Percentiles rank a stretch among this genome's conserved stretches.
phyloP scores from a whole-genome alignment of 2,888 invertebrate species.

The Cartodere bifasciata region DNA sequence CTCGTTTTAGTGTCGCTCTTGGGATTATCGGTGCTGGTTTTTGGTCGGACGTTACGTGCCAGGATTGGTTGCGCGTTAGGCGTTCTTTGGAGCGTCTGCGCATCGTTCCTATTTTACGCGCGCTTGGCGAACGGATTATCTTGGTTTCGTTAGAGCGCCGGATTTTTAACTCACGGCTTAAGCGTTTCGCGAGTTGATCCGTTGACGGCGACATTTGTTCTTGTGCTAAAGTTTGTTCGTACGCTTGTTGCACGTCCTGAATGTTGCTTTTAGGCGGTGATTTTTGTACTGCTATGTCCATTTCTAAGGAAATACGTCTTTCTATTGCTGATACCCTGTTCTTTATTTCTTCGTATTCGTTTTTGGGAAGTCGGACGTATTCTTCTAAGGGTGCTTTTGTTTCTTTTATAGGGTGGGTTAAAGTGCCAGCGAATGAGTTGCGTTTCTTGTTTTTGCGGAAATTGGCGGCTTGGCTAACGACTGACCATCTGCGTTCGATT shows the following conservation, averaged over 20 bases:
- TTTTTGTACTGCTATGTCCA: constrained; percentile 32
- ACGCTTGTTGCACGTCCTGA: constrained; percentile 52
- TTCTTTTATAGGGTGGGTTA: constrained; percentile 13
- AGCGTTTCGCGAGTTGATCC: constrained; percentile 55
- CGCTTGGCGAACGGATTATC: constrained; percentile 67
- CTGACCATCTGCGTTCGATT: constrained; percentile 43
- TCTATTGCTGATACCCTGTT: constrained; percentile 62
- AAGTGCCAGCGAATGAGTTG: constrained; percentile 23
- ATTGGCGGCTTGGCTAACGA: constrained; percentile 33
- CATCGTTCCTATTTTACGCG: constrained; percentile 65
- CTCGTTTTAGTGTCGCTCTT: constrained; percentile 40
- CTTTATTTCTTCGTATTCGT: constrained; percentile 67
- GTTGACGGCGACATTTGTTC: constrained; percentile 51
- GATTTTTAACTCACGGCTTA: constrained; percentile 63
- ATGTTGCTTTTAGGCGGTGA: constrained; percentile 15
- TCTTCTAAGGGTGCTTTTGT: constrained; percentile 37
- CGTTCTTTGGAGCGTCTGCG: constrained; percentile 59
- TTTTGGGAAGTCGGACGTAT: constrained; percentile 59
- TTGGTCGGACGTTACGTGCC: constrained; percentile 43
- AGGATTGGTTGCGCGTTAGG: constrained; percentile 49
- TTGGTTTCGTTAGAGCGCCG: constrained; percentile 55
- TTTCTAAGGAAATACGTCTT: constrained; percentile 54
- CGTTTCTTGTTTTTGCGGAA: constrained; percentile 25
- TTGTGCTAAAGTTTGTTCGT: constrained; percentile 60
- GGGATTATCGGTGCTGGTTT: constrained; percentile 24